phyloP scores from a whole-genome alignment of 1,140 invertebrate genomes.

The Caerostris darwini region DNA sequence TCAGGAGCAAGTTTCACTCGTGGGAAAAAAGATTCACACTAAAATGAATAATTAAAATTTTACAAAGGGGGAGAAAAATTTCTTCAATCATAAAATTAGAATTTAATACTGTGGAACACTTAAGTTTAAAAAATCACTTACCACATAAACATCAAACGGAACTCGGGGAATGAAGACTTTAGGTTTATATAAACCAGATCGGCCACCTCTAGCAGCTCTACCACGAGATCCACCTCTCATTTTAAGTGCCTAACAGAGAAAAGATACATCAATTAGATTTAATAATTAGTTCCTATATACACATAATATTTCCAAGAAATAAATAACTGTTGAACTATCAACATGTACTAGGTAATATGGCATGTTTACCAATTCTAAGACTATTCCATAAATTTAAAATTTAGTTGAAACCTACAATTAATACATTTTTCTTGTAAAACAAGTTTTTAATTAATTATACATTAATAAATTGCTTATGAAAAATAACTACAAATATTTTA shows the following conservation, averaged over 20 bases:
- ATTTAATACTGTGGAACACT: background rate
- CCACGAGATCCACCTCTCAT: conserved; percentile 80
- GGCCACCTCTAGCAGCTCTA: conserved; percentile 79
- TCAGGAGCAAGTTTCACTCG: conserved; percentile 91
- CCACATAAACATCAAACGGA: conserved; percentile 93
- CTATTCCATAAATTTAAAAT: no score
- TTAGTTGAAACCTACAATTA: no score
- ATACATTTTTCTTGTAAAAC: no score
- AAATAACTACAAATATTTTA: no score
- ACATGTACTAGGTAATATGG: no score
- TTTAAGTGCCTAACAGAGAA: background rate
- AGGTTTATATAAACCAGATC: conserved; percentile 80
- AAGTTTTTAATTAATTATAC: no score
- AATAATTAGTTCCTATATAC: no score
- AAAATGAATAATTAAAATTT: conserved; percentile 48
- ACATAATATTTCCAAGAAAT: no score
- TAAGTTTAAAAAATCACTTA: conserved; percentile 73
- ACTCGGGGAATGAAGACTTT: conserved; percentile 91
- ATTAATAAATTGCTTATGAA: no score
- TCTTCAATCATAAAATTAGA: background rate
- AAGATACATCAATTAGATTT: background rate
- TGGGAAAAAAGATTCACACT: conserved; percentile 92
- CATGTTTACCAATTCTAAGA: no score
- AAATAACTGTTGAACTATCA: no score
- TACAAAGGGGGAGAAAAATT: background rate